These are phyloP conservation scores for Crossaster papposus DNA, from an alignment of 53 echinoderm and acorn worm species.

Conservation along the genomic window DNA sequence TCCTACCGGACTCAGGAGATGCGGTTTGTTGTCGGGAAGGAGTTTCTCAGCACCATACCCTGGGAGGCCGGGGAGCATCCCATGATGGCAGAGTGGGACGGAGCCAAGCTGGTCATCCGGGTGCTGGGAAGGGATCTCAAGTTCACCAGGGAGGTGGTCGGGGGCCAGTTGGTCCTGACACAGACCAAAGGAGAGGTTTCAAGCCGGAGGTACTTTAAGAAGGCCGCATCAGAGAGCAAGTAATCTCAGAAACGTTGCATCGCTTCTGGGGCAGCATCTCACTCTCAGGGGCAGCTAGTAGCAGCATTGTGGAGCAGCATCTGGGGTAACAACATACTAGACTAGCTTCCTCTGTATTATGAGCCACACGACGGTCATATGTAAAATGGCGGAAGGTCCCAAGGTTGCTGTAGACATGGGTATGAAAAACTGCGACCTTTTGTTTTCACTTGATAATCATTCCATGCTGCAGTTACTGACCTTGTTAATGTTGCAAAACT, in stretches of 20 bases:
- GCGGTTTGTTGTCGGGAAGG: slow-evolving; percentile 62
- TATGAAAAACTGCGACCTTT: no score
- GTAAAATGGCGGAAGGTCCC: no score
- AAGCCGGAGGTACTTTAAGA: slow-evolving; percentile 77
- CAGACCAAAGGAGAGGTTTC: slow-evolving; percentile 64
- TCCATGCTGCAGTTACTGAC: no score
- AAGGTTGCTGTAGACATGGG: no score
- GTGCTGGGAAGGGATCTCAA: slow-evolving; percentile 47
- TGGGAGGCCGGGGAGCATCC: slow-evolving; percentile 68
- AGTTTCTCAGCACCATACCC: slow-evolving; percentile 64
- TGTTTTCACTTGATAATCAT: no score
- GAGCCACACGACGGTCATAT: no score
- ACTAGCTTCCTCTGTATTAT: no score
- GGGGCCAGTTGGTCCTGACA: slow-evolving; percentile 73
- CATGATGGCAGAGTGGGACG: slow-evolving; percentile 72
- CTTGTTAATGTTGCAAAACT: no score
- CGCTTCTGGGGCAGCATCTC: neutral
- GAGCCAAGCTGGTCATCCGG: slow-evolving; percentile 71
- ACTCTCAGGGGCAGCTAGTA: no score
- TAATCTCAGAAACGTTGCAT: neutral
- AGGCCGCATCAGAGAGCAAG: neutral
- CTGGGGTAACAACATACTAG: no score
- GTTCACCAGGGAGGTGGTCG: slow-evolving; percentile 76
- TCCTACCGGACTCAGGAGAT: slow-evolving; percentile 63
- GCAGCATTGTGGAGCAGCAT: no score